phyloP scores from a whole-genome alignment of 2,113 vertebrate genomes.

The Numenius arquata region DNA sequence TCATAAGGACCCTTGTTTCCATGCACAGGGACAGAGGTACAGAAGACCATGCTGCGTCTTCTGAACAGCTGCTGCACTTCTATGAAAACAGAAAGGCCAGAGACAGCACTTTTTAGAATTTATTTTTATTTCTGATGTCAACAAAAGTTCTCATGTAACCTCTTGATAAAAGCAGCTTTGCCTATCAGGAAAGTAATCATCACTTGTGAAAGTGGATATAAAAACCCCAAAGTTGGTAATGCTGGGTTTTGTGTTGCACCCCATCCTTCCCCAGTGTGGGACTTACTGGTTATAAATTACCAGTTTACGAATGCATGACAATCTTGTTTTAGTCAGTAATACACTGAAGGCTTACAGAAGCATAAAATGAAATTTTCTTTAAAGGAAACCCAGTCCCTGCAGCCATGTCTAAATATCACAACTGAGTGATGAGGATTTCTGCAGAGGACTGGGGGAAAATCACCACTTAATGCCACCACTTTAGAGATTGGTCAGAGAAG shows the following conservation, averaged over 20 bases:
- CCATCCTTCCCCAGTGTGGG: not conserved
- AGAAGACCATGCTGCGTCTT: not conserved
- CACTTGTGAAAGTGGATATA: not conserved
- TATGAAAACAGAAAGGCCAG: not conserved
- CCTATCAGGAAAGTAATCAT: not conserved
- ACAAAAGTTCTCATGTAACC: not conserved
- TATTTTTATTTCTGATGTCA: not conserved
- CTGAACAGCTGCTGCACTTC: not conserved
- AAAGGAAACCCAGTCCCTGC: not conserved
- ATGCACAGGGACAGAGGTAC: not conserved
- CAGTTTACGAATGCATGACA: not conserved
- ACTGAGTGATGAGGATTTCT: not conserved
- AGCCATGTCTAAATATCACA: not conserved
- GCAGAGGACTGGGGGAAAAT: not conserved
- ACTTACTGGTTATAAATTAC: not conserved
- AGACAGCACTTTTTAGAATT: not conserved
- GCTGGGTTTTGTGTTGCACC: not conserved
- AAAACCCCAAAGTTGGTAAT: not conserved
- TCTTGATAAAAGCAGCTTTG: not conserved
- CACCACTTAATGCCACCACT: not conserved
- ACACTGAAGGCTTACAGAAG: not conserved
- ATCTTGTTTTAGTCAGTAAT: not conserved
- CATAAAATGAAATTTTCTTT: not conserved
- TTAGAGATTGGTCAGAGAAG: not conserved
- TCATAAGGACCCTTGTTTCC: not conserved